A percentile compares a stretch with the other conserved stretches of the same genome.
Evolutionary conservation across 2,888 invertebrate species (phyloP).

Genomic region (Sipha maydis): DNA sequence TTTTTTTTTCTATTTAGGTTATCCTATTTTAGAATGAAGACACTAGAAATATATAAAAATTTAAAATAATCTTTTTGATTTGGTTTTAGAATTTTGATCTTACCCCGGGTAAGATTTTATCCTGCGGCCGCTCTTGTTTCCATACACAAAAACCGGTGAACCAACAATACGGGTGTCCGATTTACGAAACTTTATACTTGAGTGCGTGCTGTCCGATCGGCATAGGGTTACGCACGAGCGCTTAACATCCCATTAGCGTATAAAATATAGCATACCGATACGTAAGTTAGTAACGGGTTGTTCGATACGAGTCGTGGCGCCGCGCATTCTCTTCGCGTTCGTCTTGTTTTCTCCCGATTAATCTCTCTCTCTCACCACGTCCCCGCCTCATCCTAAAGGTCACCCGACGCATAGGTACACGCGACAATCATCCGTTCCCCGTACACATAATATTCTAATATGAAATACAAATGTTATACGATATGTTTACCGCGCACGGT

Average conservation of each 20-base stretch:
- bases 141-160: too few species aligned
- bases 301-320: neutral
- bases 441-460: neutral
- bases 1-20: too few species aligned
- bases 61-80: too few species aligned
- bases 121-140: too few species aligned
- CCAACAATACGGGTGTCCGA: too few species aligned
- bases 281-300: neutral
- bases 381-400: neutral
- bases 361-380: neutral
- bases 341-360: constrained; percentile 4
- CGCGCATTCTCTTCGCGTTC: neutral
- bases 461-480: neutral
- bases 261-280: neutral
- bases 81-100: too few species aligned
- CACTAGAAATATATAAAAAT: too few species aligned
- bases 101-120: too few species aligned
- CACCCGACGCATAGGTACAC: neutral
- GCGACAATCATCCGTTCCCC: neutral
- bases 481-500: too few species aligned
- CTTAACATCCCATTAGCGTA: neutral
- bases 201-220: neutral
- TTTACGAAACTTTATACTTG: too few species aligned
- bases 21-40: too few species aligned
- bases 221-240: neutral